Percentiles rank a stretch among this genome's conserved stretches.
Conservation (phyloP, 2,113 vertebrate genomes). For the Oncorhynchus gorbuscha region DNA sequence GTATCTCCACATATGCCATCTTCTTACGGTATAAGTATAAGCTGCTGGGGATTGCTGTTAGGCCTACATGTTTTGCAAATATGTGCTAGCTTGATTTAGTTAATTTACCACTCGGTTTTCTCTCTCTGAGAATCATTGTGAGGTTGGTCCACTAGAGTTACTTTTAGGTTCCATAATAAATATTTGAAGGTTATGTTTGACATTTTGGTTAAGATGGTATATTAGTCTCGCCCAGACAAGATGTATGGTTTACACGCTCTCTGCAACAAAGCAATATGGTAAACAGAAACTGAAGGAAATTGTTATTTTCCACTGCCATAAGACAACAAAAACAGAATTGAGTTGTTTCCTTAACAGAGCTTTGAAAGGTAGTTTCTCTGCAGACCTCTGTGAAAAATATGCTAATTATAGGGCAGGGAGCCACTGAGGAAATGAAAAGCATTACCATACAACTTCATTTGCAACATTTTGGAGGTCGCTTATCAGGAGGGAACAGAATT, state of each 20-base stretch:
- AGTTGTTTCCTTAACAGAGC: slow-evolving; percentile 38
- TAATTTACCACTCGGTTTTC: neutral
- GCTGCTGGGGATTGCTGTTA: neutral
- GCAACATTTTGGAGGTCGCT: slow-evolving; percentile 8
- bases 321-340: slow-evolving; percentile 19
- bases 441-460: slow-evolving; percentile 27
- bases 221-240: no score
- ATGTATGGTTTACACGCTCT: neutral
- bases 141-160: neutral
- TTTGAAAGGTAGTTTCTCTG: slow-evolving; percentile 36
- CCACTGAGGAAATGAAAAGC: slow-evolving; percentile 32
- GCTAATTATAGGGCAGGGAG: slow-evolving; percentile 45
- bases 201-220: no score
- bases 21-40: slow-evolving; percentile 5
- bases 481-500: slow-evolving; percentile 1
- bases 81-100: neutral
- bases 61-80: neutral
- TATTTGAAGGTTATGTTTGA: neutral
- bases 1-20: slow-evolving; percentile 43
- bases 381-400: slow-evolving; percentile 32
- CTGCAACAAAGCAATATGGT: slow-evolving; percentile 20
- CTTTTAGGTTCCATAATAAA: neutral
- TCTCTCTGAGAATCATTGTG: neutral
- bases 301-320: slow-evolving; percentile 20
- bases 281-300: slow-evolving; percentile 38